phyloP scores from a whole-genome alignment of 1,140 invertebrate species.

The Listronotus bonariensis region DNA sequence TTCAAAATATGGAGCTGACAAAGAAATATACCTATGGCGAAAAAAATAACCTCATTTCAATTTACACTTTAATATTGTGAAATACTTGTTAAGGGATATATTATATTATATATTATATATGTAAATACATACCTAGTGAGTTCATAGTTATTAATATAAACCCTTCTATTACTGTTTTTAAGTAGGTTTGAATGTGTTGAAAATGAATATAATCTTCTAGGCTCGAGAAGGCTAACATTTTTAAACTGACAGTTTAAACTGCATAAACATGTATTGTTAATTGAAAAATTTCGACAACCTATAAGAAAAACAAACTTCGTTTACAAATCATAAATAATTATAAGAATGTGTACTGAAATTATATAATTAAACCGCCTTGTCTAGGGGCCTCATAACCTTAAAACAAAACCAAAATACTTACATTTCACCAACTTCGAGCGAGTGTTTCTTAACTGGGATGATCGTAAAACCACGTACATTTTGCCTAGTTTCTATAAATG shows the following conservation, averaged over 20 bases:
- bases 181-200: slow-evolving; percentile 12
- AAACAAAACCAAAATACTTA: slow-evolving; percentile 35
- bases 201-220: slow-evolving; percentile 28
- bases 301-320: slow-evolving; percentile 26
- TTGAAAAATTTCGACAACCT: slow-evolving; percentile 37
- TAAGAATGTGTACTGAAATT: slow-evolving; percentile 12
- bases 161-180: slow-evolving; percentile 4
- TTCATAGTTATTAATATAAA: slow-evolving; percentile 6
- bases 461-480: slow-evolving; percentile 35
- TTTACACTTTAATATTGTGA: not conserved
- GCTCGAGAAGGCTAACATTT: slow-evolving; percentile 24
- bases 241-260: slow-evolving; percentile 22
- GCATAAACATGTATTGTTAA: slow-evolving; percentile 22
- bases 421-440: slow-evolving; percentile 34
- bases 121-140: slow-evolving; percentile 4
- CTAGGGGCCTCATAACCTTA: slow-evolving; percentile 5
- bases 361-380: slow-evolving; percentile 17
- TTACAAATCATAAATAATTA: slow-evolving; percentile 4
- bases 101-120: too few relatives aligned
- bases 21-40: slow-evolving; percentile 39
- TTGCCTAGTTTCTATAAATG: slow-evolving; percentile 8
- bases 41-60: too few relatives aligned
- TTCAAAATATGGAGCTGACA: slow-evolving; percentile 50
- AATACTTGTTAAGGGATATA: not conserved
- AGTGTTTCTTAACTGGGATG: slow-evolving; percentile 23